Conservation (phyloP, 1,140 invertebrate species). For the Calosoma granatense region DNA sequence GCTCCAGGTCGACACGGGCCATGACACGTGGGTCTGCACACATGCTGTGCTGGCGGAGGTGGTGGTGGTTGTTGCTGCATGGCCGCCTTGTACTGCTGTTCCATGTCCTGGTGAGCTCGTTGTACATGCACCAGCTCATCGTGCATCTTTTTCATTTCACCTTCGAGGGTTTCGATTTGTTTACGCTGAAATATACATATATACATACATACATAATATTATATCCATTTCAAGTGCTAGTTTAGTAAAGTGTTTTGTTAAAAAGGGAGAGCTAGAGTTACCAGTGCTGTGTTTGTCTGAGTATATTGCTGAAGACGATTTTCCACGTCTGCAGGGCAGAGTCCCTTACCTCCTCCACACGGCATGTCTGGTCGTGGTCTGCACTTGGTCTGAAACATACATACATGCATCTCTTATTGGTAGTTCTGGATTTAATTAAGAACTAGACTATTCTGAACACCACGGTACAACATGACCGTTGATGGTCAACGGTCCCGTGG, state of each 20-base stretch:
- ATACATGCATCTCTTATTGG: background rate
- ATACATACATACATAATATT: too few relatives aligned
- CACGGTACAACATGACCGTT: too few relatives aligned
- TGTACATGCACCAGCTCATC: constrained; percentile 46
- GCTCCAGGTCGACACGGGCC: constrained; percentile 1
- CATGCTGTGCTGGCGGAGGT: background rate
- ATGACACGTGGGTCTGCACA: background rate
- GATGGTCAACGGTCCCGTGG: too few relatives aligned
- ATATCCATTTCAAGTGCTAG: too few relatives aligned
- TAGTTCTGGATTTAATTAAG: constrained; percentile 3
- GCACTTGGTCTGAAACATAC: background rate
- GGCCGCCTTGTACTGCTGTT: constrained; percentile 38
- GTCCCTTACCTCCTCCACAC: constrained; percentile 24
- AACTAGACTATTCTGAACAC: constrained; percentile 7
- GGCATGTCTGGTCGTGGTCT: constrained; percentile 17
- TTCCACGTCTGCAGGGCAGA: constrained; percentile 28
- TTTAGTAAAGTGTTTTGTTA: background rate
- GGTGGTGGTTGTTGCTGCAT: constrained; percentile 11
- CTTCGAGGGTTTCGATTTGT: constrained; percentile 48
- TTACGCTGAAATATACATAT: constrained; percentile 43
- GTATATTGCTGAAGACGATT: constrained; percentile 26
- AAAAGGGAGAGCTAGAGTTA: too few relatives aligned
- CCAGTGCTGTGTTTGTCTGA: constrained; percentile 26
- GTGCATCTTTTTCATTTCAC: constrained; percentile 47
- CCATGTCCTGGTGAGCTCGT: constrained; percentile 42